A percentile compares a stretch with the other conserved stretches of the same genome.
Conservation (phyloP, 2,888 invertebrate genomes). For the Platerodrilus igneus region DNA sequence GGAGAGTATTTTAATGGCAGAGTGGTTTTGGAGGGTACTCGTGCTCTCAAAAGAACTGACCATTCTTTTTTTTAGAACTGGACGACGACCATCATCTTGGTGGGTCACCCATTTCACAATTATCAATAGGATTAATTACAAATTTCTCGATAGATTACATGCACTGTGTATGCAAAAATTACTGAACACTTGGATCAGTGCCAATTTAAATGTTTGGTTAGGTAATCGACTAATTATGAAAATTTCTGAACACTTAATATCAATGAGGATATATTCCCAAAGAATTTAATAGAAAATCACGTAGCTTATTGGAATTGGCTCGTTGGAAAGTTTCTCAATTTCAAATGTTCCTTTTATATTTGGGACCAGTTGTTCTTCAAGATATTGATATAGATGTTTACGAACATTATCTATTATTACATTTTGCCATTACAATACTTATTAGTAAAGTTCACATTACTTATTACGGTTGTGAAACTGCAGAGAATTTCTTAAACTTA, state of each 20-base stretch:
- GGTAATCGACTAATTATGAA: neutral
- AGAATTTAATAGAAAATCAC: conserved; percentile 1
- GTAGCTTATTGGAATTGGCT: neutral
- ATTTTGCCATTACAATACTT: neutral
- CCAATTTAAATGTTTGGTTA: conserved; percentile 1
- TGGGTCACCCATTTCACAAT: too few relatives aligned
- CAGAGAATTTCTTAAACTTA: too few relatives aligned
- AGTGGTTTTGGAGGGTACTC: conserved; percentile 4
- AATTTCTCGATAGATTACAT: conserved; percentile 19
- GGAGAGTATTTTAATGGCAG: conserved; percentile 13
- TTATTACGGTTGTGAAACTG: too few relatives aligned
- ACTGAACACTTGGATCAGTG: too few relatives aligned
- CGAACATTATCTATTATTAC: neutral
- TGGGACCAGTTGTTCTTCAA: neutral
- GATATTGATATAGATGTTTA: neutral
- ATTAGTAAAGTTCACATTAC: too few relatives aligned
- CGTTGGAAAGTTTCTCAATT: conserved; percentile 11
- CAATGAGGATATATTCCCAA: neutral
- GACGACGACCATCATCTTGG: conserved; percentile 1
- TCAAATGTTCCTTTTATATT: conserved; percentile 8
- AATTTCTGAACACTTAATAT: neutral
- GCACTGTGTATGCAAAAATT: conserved; percentile 18
- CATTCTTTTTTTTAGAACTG: neutral
- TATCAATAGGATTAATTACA: conserved; percentile 14
- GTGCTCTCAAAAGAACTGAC: too few relatives aligned